Conservation (phyloP, 2,888 invertebrate species). For the Hoplodrina ambigua region DNA sequence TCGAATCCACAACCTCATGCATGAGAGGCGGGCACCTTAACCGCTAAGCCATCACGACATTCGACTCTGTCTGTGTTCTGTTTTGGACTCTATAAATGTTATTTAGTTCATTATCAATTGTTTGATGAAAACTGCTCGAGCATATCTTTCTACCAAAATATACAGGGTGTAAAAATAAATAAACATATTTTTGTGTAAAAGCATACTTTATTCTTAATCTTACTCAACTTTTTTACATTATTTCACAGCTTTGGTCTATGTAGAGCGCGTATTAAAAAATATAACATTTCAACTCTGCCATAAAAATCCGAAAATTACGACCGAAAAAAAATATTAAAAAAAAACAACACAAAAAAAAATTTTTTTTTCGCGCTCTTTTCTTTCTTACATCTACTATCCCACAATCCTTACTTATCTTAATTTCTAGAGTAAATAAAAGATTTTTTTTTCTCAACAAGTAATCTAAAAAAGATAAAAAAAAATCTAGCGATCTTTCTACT, state of each 20-base stretch:
- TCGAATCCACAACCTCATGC: too few species aligned
- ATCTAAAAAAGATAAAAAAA: slow-evolving; percentile 64
- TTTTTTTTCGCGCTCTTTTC: slow-evolving; percentile 73
- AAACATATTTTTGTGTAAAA: slow-evolving; percentile 73
- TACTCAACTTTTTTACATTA: slow-evolving; percentile 81
- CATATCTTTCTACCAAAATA: too few species aligned
- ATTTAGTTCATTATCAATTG: too few species aligned
- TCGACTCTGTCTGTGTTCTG: too few species aligned
- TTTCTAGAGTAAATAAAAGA: slow-evolving; percentile 75
- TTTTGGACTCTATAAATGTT: too few species aligned
- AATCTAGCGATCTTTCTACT: slow-evolving; percentile 68
- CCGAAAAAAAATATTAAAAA: slow-evolving; percentile 58
- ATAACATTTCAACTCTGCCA: slow-evolving; percentile 68
- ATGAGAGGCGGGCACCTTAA: too few species aligned
- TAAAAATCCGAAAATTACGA: slow-evolving; percentile 56
- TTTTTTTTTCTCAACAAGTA: slow-evolving; percentile 60
- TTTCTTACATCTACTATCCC: slow-evolving; percentile 72
- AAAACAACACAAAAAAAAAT: slow-evolving; percentile 55
- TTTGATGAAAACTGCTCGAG: too few species aligned
- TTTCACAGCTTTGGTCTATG: slow-evolving; percentile 89
- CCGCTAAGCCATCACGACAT: too few species aligned
- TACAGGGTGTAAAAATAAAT: slow-evolving; percentile 46
- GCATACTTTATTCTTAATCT: slow-evolving; percentile 78
- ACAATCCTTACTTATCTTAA: slow-evolving; percentile 68
- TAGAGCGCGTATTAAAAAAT: slow-evolving; percentile 80